Percentiles rank a stretch among this genome's conserved stretches.
phyloP scores from a whole-genome alignment of 2,113 vertebrate species.

The human region GRCh38 chr20:15358001-15358500 shows the following conservation, averaged over 20 bases:
- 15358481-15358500: background rate
- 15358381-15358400: background rate
- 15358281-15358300: background rate
- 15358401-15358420: background rate
- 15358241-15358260: background rate
- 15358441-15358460: background rate
- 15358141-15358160: background rate
- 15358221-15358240: background rate
- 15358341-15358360: background rate
- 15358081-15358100: no score
- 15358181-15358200: background rate
- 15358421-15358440: background rate
- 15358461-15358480: background rate
- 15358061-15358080: no score
- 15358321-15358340: background rate
- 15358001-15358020: no score
- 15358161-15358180: background rate
- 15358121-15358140: background rate
- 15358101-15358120: background rate
- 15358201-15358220: background rate
- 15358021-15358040: no score
- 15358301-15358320: background rate
- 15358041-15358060: no score
- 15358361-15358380: background rate
- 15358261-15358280: background rate